Base-by-base conservation (phyloP, 2,888 invertebrate species). In the Drosophila emarginata region DNA sequence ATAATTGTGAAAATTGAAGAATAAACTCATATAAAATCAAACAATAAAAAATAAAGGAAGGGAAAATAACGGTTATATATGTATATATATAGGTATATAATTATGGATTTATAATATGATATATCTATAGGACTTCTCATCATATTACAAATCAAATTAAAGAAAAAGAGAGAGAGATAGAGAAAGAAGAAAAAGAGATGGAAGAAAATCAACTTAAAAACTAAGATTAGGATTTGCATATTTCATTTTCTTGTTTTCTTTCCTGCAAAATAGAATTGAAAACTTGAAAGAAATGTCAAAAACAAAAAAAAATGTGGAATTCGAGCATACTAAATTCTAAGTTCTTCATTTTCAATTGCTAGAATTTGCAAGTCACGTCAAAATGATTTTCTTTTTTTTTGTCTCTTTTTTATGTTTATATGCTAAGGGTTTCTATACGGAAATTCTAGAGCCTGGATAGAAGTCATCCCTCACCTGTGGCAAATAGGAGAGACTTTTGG, bases 401-500 rank as follows among this genome's bases (percentile, higher is more conserved):
- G 9, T 11, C 67, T 65, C 56, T 28, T 58, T 54, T 53, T 66
- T 53, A 52, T 52, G 32, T 45, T 9, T 36, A 18, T 36, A 21
- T 54, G 4, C 21, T 32, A 37, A 45, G 28, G 57, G 26, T 60
- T 63, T 80, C 89, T 87, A 91, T 85, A 91, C 90, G 85, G 90
- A 91, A 87, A 91, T 90, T 87, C 91, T 89, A 83, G 91, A 90
- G 85, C 89, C 90, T 78, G 89, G 88, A 89, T 91, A 90, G 88
- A 89, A 91, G 84, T 91, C 89, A 87, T 92, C 91, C 91, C 93
- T 93, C 94, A 97, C 97, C 95, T 96, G 96, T 77, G 97, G 97
- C 89, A 98, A 94, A 92, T 96, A 97, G 88, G 97, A 96, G 89
- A 97, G 94, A 92, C 97, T 97, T 92, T 96, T 96, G 70, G 97